Percentiles rank a stretch among this genome's conserved stretches.
Evolutionary conservation across 1,140 invertebrate species (phyloP).

Genomic region (Aphis gossypii): DNA sequence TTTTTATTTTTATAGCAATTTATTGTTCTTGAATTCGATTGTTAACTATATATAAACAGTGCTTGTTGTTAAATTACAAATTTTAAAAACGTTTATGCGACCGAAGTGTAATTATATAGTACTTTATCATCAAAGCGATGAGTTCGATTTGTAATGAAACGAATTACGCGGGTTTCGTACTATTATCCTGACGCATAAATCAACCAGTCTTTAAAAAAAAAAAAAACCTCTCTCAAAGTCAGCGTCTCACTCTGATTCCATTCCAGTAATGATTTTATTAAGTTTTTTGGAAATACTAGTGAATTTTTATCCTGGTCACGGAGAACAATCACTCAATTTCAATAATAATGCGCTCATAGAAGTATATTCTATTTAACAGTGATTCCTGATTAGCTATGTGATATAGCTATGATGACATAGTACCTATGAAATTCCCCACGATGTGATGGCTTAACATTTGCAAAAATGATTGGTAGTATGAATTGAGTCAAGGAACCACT

Average conservation of each 20-base stretch:
- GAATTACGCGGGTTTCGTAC: background rate
- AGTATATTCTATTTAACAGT: background rate
- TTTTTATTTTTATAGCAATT: background rate
- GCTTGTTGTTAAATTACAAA: background rate
- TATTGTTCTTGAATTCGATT: background rate
- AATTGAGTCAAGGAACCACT: background rate
- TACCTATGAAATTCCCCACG: no score
- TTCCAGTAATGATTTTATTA: background rate
- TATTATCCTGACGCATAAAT: background rate
- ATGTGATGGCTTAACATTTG: no score
- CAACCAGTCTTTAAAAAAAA: background rate
- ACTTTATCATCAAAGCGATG: background rate
- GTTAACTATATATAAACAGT: background rate
- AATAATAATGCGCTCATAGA: background rate
- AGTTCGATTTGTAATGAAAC: background rate
- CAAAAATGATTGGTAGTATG: background rate
- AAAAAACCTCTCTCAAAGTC: background rate
- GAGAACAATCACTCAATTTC: background rate
- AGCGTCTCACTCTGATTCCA: background rate
- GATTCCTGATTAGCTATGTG: background rate
- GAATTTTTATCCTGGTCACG: background rate
- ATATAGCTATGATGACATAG: no score
- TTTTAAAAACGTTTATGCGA: background rate
- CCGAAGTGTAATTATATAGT: background rate
- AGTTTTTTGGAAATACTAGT: background rate